These are phyloP conservation scores for Epinephelus moara DNA, from an alignment of 2,113 vertebrate genomes.

Conservation along the genomic window DNA sequence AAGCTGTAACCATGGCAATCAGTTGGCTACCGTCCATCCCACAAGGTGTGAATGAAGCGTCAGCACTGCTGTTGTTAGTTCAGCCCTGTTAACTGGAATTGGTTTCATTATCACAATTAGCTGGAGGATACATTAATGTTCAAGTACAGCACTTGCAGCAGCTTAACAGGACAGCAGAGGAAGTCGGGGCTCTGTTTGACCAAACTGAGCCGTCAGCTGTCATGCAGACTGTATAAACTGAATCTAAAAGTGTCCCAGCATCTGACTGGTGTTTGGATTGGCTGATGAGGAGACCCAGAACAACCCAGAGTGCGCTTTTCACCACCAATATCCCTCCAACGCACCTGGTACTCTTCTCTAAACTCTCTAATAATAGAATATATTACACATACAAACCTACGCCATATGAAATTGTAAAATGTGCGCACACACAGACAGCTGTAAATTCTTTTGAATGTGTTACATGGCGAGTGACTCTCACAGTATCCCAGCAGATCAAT, in stretches of 20 bases:
- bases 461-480: conserved; percentile 1
- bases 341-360: not conserved
- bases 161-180: no score
- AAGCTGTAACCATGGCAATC: no score
- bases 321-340: conserved; percentile 16
- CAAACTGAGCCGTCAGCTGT: no score
- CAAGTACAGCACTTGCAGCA: no score
- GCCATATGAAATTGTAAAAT: conserved; percentile 2
- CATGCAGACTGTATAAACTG: no score
- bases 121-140: no score
- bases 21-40: no score
- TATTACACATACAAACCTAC: not conserved
- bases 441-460: conserved; percentile 9
- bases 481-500: conserved; percentile 52
- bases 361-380: not conserved
- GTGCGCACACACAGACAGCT: not conserved
- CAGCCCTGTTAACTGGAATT: no score
- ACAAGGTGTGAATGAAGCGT: no score
- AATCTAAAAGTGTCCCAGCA: conserved; percentile 7
- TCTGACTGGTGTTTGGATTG: conserved; percentile 12
- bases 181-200: no score
- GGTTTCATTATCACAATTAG: no score
- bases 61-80: no score
- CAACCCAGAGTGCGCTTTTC: conserved; percentile 1
- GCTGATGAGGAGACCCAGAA: conserved; percentile 12